Conservation (phyloP, 2,888 invertebrate genomes). For the Harpagoxenus sublaevis region DNA sequence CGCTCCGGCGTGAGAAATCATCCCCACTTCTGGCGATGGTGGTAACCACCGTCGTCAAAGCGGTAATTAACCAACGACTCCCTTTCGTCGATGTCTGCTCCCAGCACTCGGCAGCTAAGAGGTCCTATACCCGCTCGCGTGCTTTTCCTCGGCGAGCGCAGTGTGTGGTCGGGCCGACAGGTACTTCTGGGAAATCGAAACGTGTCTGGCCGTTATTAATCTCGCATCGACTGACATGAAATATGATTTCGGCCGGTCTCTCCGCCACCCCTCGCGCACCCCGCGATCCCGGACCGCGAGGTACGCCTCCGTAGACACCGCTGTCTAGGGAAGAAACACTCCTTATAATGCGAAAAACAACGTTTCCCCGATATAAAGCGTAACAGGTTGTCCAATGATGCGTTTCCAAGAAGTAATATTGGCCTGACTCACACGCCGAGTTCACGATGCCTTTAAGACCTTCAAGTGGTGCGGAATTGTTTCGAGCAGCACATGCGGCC, state of each 20-base stretch:
- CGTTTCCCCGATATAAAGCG: constrained; percentile 68
- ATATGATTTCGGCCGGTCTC: constrained; percentile 72
- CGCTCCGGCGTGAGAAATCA: constrained; percentile 81
- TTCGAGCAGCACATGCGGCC: neutral
- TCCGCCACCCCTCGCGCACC: constrained; percentile 20
- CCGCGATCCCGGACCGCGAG: neutral
- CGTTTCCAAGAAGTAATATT: constrained; percentile 59
- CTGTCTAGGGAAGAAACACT: constrained; percentile 8
- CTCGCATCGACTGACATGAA: constrained; percentile 77
- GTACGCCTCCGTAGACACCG: constrained; percentile 1
- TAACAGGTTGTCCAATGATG: constrained; percentile 71
- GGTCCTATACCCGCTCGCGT: constrained; percentile 16
- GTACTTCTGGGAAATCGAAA: constrained; percentile 80
- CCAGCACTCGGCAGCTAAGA: constrained; percentile 56
- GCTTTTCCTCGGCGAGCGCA: constrained; percentile 57
- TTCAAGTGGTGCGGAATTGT: neutral
- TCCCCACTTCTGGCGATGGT: constrained; percentile 71
- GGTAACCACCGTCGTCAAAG: constrained; percentile 64
- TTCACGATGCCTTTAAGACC: neutral
- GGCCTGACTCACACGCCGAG: constrained; percentile 10
- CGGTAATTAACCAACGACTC: constrained; percentile 71
- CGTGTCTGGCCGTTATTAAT: constrained; percentile 79
- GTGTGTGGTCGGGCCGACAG: constrained; percentile 64
- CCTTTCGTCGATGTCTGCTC: constrained; percentile 59
- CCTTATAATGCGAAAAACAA: constrained; percentile 63